Evolutionary conservation across 2,888 invertebrate genomes (phyloP).

Genomic region (Spicauda simplicius): DNA sequence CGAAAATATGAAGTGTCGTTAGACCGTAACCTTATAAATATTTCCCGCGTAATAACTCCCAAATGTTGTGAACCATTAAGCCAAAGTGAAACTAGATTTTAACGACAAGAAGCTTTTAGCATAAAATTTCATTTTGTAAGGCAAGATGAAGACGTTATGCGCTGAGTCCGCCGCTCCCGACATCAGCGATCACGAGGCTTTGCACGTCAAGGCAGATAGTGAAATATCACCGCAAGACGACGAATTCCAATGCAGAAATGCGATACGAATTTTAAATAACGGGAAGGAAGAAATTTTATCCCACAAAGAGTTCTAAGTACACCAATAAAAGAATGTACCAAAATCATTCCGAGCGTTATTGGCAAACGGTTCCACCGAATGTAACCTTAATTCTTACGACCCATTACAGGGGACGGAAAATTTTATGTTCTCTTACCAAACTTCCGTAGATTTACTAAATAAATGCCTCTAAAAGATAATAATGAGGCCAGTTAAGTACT

Average conservation of each 20-base stretch:
- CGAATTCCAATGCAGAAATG: conserved; percentile 32
- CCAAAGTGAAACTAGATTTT: conserved; percentile 36
- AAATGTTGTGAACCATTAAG: conserved; percentile 33
- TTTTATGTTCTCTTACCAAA: conserved; percentile 22
- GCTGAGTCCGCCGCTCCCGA: conserved; percentile 20
- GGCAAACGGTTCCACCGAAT: conserved; percentile 3
- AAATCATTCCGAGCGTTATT: conserved; percentile 19
- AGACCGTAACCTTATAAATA: conserved; percentile 24
- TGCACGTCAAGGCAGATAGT: conserved; percentile 35
- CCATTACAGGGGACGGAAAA: conserved; percentile 12
- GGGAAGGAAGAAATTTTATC: conserved; percentile 17
- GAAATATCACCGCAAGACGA: conserved; percentile 36
- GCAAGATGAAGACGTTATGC: conserved; percentile 31
- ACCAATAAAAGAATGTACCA: conserved; percentile 15
- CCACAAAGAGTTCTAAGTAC: conserved; percentile 3
- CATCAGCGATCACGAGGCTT: conserved; percentile 35
- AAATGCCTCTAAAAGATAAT: conserved; percentile 37
- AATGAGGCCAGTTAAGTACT: conserved; percentile 33
- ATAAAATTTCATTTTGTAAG: conserved; percentile 36
- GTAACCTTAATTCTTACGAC: conserved; percentile 22
- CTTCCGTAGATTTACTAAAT: conserved; percentile 34
- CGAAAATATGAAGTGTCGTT: conserved; percentile 13
- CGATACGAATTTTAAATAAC: conserved; percentile 32
- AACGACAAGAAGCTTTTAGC: conserved; percentile 37
- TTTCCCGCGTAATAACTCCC: conserved; percentile 24